A percentile compares a stretch with the other conserved stretches of the same genome.
Conservation (phyloP, 2,888 invertebrate genomes). For the Mantis religiosa region DNA sequence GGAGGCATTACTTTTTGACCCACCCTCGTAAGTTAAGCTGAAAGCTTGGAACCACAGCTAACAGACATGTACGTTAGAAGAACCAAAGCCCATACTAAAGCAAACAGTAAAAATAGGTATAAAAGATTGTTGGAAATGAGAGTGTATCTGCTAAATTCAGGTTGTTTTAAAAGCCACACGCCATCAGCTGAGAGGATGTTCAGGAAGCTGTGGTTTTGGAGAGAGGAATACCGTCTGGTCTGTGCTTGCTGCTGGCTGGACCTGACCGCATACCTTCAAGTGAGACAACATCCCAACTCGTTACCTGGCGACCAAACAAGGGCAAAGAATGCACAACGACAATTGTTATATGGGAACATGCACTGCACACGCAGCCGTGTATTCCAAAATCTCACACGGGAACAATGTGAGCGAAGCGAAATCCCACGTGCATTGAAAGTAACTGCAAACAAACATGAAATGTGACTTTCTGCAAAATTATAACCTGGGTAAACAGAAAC, state of each 20-base stretch:
- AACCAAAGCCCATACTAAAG: neutral
- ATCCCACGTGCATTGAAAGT: no score
- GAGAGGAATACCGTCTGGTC: neutral
- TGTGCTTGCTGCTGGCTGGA: neutral
- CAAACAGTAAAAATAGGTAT: neutral
- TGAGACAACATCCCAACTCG: neutral
- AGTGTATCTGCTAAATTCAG: neutral
- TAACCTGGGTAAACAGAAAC: no score
- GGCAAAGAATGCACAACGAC: constrained; percentile 1
- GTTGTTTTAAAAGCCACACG: neutral
- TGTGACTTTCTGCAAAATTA: no score
- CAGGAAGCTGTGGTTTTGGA: neutral
- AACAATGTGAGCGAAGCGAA: neutral
- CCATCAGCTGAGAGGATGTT: neutral
- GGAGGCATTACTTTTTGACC: no score
- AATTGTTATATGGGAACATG: neutral
- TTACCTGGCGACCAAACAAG: constrained; percentile 5
- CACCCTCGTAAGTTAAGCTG: no score
- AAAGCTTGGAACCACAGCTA: no score
- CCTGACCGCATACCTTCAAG: neutral
- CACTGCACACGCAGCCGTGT: neutral
- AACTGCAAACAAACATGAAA: no score
- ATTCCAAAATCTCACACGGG: neutral
- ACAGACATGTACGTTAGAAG: no score
- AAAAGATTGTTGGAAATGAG: neutral